Percentiles rank a stretch among this genome's conserved stretches.
These are phyloP conservation scores for Thunnus maccoyii DNA, from an alignment of 2,113 vertebrate species.

Conservation along the genomic window DNA sequence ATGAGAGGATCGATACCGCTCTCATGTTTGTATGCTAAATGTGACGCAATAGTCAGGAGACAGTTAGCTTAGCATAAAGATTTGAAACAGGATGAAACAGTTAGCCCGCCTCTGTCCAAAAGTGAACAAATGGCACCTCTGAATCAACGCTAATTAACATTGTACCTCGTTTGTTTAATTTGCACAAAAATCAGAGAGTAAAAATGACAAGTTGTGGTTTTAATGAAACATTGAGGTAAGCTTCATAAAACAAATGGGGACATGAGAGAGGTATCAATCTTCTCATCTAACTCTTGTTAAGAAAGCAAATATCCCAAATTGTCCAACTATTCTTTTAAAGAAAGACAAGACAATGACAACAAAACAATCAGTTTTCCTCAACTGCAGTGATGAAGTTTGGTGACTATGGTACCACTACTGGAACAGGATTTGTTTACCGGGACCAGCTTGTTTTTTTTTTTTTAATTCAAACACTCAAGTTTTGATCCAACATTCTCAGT, in stretches of 20 bases:
- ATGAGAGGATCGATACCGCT: neutral
- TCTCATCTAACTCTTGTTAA: neutral
- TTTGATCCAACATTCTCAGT: conserved; percentile 12
- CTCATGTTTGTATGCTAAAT: neutral
- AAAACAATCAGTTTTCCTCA: conserved; percentile 24
- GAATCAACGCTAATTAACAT: neutral
- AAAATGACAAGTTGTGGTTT: neutral
- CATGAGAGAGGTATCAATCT: neutral
- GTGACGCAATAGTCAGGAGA: conserved; percentile 3
- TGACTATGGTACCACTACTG: conserved; percentile 36
- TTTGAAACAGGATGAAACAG: neutral
- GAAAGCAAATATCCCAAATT: conserved; percentile 27
- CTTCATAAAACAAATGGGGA: neutral
- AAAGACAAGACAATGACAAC: conserved; percentile 4
- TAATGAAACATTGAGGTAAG: conserved; percentile 7
- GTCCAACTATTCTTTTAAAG: conserved; percentile 34
- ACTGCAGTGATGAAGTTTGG: conserved; percentile 27
- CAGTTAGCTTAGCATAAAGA: conserved; percentile 30
- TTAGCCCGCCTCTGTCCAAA: neutral
- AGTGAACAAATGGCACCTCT: neutral
- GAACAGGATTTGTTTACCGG: conserved; percentile 53
- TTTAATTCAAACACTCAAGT: conserved; percentile 7
- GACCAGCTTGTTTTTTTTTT: conserved; percentile 57
- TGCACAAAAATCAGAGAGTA: neutral
- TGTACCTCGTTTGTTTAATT: too few relatives aligned